A percentile compares a stretch with the other conserved stretches of the same genome.
Conservation (phyloP, 2,113 vertebrate species). For the Clinocottus analis region DNA sequence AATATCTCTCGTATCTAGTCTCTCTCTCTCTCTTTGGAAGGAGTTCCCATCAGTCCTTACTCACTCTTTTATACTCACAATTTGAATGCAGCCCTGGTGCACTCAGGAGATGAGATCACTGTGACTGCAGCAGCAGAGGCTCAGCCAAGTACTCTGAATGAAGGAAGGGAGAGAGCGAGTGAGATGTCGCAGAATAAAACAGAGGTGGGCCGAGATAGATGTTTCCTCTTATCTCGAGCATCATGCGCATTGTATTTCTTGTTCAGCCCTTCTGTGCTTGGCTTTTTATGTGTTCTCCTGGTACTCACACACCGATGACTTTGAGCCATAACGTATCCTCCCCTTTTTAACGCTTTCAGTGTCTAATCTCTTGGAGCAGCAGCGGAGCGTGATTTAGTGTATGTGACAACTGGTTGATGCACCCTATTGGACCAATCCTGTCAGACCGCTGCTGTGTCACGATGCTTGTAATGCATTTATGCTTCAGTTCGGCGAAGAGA, state of each 20-base stretch:
- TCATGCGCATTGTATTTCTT: constrained; percentile 18
- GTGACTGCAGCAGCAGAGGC: constrained; percentile 36
- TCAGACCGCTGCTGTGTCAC: constrained; percentile 19
- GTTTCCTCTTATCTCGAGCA: constrained; percentile 8
- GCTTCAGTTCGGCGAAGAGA: constrained; percentile 1
- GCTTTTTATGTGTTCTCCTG: constrained; percentile 14
- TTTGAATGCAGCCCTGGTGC: constrained; percentile 38
- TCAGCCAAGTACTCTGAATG: background rate
- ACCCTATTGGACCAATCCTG: constrained; percentile 23
- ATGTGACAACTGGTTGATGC: constrained; percentile 47
- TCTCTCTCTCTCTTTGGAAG: constrained; percentile 17
- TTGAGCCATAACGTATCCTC: constrained; percentile 57
- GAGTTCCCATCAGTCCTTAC: constrained; percentile 34
- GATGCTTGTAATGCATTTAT: constrained; percentile 27
- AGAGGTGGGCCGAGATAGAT: constrained; percentile 24
- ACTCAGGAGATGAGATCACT: constrained; percentile 39
- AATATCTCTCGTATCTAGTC: constrained; percentile 5
- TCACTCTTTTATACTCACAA: constrained; percentile 23
- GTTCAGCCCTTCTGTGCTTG: constrained; percentile 25
- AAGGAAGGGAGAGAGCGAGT: background rate
- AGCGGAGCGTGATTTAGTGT: constrained; percentile 46
- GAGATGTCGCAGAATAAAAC: background rate
- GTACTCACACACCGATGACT: constrained; percentile 48
- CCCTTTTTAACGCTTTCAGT: constrained; percentile 68
- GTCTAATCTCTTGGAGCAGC: constrained; percentile 32